Conservation (phyloP, 1,140 invertebrate species). For the Aleiodes sp. region DNA sequence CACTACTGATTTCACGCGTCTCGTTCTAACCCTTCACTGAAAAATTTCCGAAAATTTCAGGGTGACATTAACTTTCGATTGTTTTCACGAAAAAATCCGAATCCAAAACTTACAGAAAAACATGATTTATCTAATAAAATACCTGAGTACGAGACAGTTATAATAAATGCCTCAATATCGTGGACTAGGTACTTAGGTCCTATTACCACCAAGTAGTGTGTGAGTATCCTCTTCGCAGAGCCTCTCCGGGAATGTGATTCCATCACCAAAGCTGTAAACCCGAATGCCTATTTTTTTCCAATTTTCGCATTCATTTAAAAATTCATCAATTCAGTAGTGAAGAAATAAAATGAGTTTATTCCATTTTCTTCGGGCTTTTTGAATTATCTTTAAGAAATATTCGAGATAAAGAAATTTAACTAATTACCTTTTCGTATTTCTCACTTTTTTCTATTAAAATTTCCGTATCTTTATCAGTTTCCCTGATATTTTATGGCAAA, state of each 20-base stretch:
- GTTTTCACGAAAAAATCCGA: too few species aligned
- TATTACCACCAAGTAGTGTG: constrained; percentile 70
- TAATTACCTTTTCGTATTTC: too few species aligned
- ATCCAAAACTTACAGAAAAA: background rate
- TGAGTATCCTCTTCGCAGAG: constrained; percentile 84
- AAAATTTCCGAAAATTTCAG: too few species aligned
- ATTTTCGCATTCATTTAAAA: background rate
- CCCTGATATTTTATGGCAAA: too few species aligned
- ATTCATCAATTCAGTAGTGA: background rate
- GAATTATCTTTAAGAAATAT: too few species aligned
- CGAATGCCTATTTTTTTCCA: constrained; percentile 52
- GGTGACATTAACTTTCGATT: too few species aligned
- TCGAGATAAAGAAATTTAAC: too few species aligned
- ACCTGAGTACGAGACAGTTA: background rate
- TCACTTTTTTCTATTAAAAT: too few species aligned
- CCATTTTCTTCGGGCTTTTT: background rate
- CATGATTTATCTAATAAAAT: background rate
- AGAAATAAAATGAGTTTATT: background rate
- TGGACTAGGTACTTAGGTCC: constrained; percentile 48
- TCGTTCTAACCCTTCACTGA: too few species aligned
- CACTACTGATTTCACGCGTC: too few species aligned
- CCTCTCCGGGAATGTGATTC: constrained; percentile 83
- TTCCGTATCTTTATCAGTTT: too few species aligned
- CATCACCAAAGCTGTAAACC: constrained; percentile 83
- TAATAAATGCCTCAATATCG: background rate